These are phyloP conservation scores for Calcarius lapponicus DNA, from an alignment of 2,797 vertebrate genomes.

Conservation along the genomic window DNA sequence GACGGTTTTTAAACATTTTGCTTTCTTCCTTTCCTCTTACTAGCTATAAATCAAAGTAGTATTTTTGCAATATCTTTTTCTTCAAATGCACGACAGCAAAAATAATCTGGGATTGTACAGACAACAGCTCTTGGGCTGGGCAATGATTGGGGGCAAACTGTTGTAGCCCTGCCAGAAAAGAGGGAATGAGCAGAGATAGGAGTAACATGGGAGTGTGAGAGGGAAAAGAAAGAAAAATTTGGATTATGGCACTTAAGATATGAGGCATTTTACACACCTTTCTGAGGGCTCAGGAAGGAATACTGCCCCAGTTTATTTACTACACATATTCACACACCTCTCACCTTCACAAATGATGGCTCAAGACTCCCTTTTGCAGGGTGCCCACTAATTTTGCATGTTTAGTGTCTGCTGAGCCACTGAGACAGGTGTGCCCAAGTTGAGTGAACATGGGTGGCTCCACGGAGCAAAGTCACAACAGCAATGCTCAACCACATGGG, in stretches of 20 bases:
- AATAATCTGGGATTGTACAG: neutral
- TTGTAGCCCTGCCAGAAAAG: neutral
- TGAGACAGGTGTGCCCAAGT: neutral
- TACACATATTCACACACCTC: neutral
- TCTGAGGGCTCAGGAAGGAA: neutral
- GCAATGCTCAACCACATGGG: rapidly evolving
- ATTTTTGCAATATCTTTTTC: neutral
- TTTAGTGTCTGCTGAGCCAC: neutral
- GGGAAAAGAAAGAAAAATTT: neutral
- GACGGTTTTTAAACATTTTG: neutral
- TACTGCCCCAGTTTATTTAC: neutral
- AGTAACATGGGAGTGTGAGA: neutral
- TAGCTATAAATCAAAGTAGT: neutral
- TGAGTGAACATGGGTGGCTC: neutral
- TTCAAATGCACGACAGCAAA: neutral
- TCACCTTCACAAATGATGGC: neutral
- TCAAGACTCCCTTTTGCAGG: neutral
- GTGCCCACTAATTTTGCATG: neutral
- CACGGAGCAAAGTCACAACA: rapidly evolving
- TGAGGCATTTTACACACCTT: neutral
- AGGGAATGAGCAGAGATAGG: neutral
- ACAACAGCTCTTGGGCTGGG: neutral
- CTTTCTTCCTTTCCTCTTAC: constrained; percentile 12
- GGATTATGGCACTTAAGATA: neutral
- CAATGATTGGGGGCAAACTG: neutral